A percentile compares a stretch with the other conserved stretches of the same genome.
These are phyloP conservation scores for Drosophila antonietae DNA, from an alignment of 2,888 invertebrate species.

Conservation along the genomic window DNA sequence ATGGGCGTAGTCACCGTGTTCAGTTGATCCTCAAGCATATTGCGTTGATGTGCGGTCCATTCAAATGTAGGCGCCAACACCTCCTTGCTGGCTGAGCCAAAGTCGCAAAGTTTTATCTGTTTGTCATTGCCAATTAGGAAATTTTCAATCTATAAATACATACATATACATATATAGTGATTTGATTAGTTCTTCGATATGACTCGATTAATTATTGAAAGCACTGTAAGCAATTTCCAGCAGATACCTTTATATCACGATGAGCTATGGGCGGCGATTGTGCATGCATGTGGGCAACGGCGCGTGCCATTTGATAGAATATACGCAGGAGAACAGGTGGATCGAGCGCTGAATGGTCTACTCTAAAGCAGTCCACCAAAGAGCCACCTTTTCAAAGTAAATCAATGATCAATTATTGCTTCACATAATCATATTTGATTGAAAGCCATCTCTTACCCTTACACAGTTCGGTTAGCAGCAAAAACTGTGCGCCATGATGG, in stretches of 20 bases:
- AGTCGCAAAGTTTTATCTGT: constrained; percentile 97
- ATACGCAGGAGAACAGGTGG: constrained; percentile 90
- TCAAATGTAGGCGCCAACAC: constrained; percentile 92
- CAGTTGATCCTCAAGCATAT: constrained; percentile 94
- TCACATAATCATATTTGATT: background rate
- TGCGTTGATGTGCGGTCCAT: constrained; percentile 96
- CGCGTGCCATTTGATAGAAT: constrained; percentile 95
- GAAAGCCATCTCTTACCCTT: constrained; percentile 86
- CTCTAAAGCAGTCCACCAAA: constrained; percentile 81
- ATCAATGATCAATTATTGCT: background rate
- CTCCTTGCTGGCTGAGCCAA: constrained; percentile 96
- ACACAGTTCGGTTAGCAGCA: constrained; percentile 96
- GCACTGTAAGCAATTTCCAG: background rate
- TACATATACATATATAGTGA: background rate
- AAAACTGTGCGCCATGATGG: constrained; percentile 94
- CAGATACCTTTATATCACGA: constrained; percentile 93
- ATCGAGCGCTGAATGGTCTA: constrained; percentile 70
- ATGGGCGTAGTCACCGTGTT: constrained; percentile 90
- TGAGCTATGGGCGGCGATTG: constrained; percentile 96
- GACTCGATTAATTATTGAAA: background rate
- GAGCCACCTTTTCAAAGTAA: constrained; percentile 80
- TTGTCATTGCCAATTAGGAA: constrained; percentile 94
- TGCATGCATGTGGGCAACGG: constrained; percentile 97
- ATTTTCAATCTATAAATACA: constrained; percentile 91
- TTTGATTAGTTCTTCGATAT: background rate